Evolutionary conservation across 2,113 vertebrate genomes (phyloP).

Genomic region (Nerophis lumbriciformis): DNA sequence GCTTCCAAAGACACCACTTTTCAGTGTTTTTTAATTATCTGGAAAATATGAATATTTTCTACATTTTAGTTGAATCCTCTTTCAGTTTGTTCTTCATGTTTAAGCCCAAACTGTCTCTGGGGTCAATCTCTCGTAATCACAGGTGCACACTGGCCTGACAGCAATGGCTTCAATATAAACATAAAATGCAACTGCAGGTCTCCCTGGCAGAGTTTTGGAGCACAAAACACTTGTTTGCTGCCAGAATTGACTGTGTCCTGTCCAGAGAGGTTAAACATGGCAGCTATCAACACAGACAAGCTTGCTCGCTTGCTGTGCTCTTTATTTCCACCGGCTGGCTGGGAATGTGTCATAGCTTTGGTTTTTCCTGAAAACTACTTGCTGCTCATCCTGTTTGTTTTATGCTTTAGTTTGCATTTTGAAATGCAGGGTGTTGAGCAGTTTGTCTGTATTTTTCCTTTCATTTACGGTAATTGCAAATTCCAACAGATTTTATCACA

Average conservation of each 20-base stretch:
- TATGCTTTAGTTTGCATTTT: background rate
- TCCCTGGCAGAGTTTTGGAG: conserved; percentile 24
- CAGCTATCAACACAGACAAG: conserved; percentile 15
- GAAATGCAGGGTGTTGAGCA: background rate
- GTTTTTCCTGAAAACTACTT: background rate
- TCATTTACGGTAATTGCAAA: background rate
- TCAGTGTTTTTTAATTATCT: background rate
- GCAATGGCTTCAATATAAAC: conserved; percentile 29
- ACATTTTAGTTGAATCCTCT: background rate
- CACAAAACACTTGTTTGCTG: conserved; percentile 30
- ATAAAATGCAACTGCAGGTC: conserved; percentile 20
- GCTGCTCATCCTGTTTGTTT: background rate
- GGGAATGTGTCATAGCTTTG: background rate
- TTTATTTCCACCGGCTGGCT: too few species aligned
- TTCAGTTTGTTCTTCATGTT: conserved; percentile 7
- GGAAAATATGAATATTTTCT: background rate
- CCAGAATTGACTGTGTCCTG: conserved; percentile 36
- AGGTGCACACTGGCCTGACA: conserved; percentile 11
- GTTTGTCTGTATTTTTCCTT: background rate
- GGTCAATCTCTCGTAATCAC: conserved; percentile 18
- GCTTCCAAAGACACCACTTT: background rate
- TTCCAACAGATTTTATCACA: background rate
- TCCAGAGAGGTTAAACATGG: conserved; percentile 37
- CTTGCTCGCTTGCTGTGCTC: background rate
- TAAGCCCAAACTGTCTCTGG: conserved; percentile 2